These are phyloP conservation scores for Pterocles burchelli DNA, from an alignment of 2,113 vertebrate species.

Conservation along the genomic window DNA sequence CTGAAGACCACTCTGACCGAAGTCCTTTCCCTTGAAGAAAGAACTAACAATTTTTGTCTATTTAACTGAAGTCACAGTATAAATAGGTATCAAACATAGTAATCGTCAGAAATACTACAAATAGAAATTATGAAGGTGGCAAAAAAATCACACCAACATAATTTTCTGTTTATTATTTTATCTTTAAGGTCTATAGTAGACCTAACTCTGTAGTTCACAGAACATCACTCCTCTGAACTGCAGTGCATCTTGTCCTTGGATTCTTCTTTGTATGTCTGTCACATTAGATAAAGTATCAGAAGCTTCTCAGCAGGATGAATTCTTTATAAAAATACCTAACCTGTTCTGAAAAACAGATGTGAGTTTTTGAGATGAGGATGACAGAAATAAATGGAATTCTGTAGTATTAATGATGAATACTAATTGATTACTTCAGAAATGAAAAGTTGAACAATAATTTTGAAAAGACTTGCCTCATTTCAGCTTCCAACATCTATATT, in stretches of 20 bases:
- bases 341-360: not conserved
- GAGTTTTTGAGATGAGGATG: not conserved
- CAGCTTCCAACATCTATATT: not conserved
- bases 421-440: not conserved
- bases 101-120: not conserved
- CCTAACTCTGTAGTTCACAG: not conserved
- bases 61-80: not conserved
- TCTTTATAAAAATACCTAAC: not conserved
- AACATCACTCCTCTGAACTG: not conserved
- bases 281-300: not conserved
- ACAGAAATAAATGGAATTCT: not conserved
- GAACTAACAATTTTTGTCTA: not conserved
- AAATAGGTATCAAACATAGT: not conserved
- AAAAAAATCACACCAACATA: not conserved
- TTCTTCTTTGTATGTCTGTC: not conserved
- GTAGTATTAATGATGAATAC: not conserved
- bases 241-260: not conserved
- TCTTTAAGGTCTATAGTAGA: not conserved
- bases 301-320: not conserved
- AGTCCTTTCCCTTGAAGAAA: not conserved
- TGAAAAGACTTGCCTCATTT: not conserved
- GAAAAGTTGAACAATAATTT: not conserved
- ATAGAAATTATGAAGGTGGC: not conserved
- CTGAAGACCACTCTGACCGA: not conserved
- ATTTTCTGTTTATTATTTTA: not conserved